Percentiles rank a stretch among this genome's conserved stretches.
phyloP scores from a whole-genome alignment of 2,888 invertebrate genomes.

The Parthenolecanium corni region DNA sequence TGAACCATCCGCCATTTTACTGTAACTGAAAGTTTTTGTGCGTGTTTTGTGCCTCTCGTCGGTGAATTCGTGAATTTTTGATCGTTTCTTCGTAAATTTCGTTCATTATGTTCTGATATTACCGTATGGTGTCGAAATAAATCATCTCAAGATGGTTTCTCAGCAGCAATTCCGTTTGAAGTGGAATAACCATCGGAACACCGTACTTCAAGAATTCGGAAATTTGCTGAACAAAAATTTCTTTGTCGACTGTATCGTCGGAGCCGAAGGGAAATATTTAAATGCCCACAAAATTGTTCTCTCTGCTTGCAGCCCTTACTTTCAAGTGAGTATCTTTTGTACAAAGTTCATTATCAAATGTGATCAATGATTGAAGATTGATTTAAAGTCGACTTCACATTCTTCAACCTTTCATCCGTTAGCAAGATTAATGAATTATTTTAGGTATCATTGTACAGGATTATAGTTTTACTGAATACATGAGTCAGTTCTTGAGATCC shows the following conservation, averaged over 20 bases:
- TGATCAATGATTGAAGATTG: too few species aligned
- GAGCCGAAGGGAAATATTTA: conserved; percentile 79
- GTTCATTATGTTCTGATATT: conserved; percentile 13
- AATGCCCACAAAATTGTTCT: conserved; percentile 88
- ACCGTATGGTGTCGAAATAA: background rate
- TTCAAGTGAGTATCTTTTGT: conserved; percentile 39
- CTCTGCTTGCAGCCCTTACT: conserved; percentile 52
- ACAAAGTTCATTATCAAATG: background rate
- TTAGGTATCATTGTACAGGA: too few species aligned
- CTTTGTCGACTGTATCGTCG: conserved; percentile 82
- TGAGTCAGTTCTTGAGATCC: too few species aligned
- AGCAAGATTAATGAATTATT: too few species aligned
- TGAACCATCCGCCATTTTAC: conserved; percentile 5
- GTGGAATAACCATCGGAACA: conserved; percentile 90
- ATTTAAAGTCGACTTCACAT: too few species aligned
- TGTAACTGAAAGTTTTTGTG: background rate
- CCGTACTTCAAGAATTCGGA: conserved; percentile 80
- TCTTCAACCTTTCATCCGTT: too few species aligned
- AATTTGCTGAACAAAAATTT: conserved; percentile 77
- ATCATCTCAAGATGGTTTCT: conserved; percentile 6
- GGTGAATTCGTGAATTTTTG: background rate
- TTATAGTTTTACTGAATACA: too few species aligned
- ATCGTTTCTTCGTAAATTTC: background rate
- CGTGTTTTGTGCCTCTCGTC: background rate
- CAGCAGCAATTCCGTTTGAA: conserved; percentile 86